Percentiles rank a stretch among this genome's conserved stretches.
Conservation (phyloP, 1,140 invertebrate species). For the Nephotettix cincticeps region DNA sequence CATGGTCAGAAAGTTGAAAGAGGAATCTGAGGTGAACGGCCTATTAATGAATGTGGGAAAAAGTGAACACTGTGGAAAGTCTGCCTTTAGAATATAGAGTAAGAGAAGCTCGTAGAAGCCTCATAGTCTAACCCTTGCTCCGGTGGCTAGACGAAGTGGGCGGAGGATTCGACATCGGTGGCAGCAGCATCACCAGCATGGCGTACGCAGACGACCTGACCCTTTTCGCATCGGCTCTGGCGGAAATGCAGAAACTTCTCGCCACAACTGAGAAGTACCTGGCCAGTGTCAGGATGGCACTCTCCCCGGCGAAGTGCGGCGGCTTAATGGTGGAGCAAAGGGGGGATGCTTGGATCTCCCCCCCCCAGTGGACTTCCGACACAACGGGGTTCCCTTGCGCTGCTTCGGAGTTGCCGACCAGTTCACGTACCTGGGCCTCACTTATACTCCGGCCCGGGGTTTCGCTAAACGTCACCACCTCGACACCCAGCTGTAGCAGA, state of each 20-base stretch:
- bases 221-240: not conserved
- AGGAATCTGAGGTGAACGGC: no score
- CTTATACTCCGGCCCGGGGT: not conserved
- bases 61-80: no score
- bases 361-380: not conserved
- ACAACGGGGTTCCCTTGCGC: not conserved
- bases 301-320: not conserved
- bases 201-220: not conserved
- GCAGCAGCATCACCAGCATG: not conserved
- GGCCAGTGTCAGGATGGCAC: not conserved
- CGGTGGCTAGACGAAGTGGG: conserved; percentile 2
- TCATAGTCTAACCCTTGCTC: not conserved
- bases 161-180: not conserved
- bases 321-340: not conserved
- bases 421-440: not conserved
- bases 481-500: not conserved
- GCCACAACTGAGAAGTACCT: not conserved
- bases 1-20: no score
- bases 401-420: not conserved
- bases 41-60: no score
- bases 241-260: not conserved
- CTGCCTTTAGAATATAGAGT: no score
- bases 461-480: not conserved
- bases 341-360: not conserved
- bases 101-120: no score